A percentile compares a stretch with the other conserved stretches of the same genome.
Evolutionary conservation across 2,888 invertebrate species (phyloP).

Genomic region (Prosapia bicincta): DNA sequence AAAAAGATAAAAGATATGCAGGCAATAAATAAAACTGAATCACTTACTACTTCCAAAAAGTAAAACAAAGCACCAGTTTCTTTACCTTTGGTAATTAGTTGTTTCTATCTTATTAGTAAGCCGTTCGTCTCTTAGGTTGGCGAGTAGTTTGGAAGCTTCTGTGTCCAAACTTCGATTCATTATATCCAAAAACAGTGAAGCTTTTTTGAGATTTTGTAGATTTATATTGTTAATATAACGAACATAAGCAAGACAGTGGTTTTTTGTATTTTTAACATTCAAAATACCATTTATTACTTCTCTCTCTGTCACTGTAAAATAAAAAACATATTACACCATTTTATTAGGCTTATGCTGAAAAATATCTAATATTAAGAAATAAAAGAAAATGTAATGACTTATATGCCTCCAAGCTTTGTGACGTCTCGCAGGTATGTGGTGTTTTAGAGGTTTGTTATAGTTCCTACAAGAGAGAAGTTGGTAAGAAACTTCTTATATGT

Average conservation of each 20-base stretch:
- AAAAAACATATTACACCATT: conserved; percentile 19
- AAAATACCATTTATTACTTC: conserved; percentile 96
- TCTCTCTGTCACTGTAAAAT: conserved; percentile 82
- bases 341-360: too few species aligned
- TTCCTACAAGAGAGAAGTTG: too few species aligned
- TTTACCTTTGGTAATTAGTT: conserved; percentile 82
- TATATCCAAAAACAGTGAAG: conserved; percentile 93
- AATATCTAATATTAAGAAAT: too few species aligned
- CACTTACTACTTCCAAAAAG: not conserved
- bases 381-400: too few species aligned
- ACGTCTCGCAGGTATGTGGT: too few species aligned
- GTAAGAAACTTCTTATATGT: too few species aligned
- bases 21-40: too few species aligned
- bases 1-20: too few species aligned
- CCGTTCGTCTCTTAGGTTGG: conserved; percentile 85
- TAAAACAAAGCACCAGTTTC: not conserved
- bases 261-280: conserved; percentile 89
- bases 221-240: conserved; percentile 97
- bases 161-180: conserved; percentile 87
- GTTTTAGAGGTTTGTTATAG: too few species aligned
- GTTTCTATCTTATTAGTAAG: conserved; percentile 85
- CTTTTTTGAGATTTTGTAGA: conserved; percentile 89
- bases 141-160: conserved; percentile 86
- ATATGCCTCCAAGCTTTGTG: too few species aligned
- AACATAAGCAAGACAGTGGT: conserved; percentile 92